Base-by-base conservation (phyloP, 2,888 invertebrate species). In the Eupithecia centaureata region DNA sequence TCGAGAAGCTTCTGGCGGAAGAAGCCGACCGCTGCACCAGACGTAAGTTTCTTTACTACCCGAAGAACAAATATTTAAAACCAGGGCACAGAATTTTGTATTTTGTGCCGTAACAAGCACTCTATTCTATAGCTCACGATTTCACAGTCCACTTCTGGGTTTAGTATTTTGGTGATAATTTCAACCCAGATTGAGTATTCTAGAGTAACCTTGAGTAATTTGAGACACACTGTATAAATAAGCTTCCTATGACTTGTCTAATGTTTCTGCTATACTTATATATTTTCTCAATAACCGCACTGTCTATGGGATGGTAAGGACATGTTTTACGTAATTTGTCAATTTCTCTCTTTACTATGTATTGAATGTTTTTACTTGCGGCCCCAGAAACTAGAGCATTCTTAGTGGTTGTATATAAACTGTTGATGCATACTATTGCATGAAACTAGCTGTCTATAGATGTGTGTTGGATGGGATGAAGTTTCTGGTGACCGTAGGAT, bases 1-100 rank as follows among this genome's bases (percentile, higher is more conserved):
- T 97, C 68, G 97, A 97, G 85, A 97, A 97, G 82, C 94, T 97
- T 3, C 93, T 97, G 61, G 96, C 96, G 7, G 97, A 97, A 82
- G 97, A 97, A 82, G 95, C 95, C 52, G 96, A 96, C 81, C 92
- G 96, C 79, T 96, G 95, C 86, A 94, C 96, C 82, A 94, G 95
- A 91, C 95, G 95, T 95, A 93, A 93, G 94, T 93, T 77, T 65
- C 63, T 70, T 58, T 75, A 56, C 35, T 57, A 54, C 68, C 68
- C 73, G 33, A 35, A 27, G 85, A 84, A 81, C 86, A 86, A 87
- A 81, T 88, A 85, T 88, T 88, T 87, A 87, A 87, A 82, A 77
- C 75, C 76, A 76, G 72, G 32, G 2, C 52, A 51, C 52, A 25
- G 15, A 51, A 25, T 30, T 25, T 56, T n/a, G 12, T 56, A 28